Base-by-base conservation (phyloP, 2,888 invertebrate species). In the Drosophila emarginata region DNA sequence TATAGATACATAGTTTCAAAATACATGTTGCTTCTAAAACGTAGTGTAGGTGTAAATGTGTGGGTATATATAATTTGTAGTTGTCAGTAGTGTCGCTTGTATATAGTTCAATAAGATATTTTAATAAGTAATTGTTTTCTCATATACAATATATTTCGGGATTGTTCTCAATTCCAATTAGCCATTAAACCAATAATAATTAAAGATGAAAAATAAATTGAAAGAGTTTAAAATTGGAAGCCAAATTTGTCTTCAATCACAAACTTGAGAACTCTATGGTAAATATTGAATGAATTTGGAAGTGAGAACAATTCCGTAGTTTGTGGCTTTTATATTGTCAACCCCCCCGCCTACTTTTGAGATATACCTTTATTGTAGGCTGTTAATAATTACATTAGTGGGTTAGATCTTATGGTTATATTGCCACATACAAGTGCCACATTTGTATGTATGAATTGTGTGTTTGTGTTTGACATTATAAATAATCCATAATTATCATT, bases 1-100 rank as follows among this genome's bases (percentile, higher is more conserved):
- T 67, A 80, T 76, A 80, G 76, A 64, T 57, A 72, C 72, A 72
- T 74, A 80, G 52, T 68, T 80, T 64, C 40, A 57, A 57, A 64
- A 58, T 52, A 51, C 14, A 61, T 37, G 11, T 23, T 37, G 64
- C 64, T 65, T 15, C 15, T 12, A 36, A 37, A 36, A 51, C 52
- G 51, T 52, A 52, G 36, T 21, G 59, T 64, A 56, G 51, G 64
- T 68, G 57, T 52, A 64, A 23, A 37, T 56, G 57, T 53, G 50
- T 61, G 60, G 59, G 51, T 40, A 52, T 65, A 45, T 67, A 58
- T 36, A n/a, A 37, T 36, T 39, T 12, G 23, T 39, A 39, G 32
- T 36, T 18, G 32, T 21, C 45, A 45, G 45, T 45, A 45, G 21
- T 45, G 15, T 45, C 40, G 40, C 4, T 45, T 45, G 40, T 45